Conservation (phyloP, 53 echinoderm and acorn worm genomes). For the Crossaster papposus region DNA sequence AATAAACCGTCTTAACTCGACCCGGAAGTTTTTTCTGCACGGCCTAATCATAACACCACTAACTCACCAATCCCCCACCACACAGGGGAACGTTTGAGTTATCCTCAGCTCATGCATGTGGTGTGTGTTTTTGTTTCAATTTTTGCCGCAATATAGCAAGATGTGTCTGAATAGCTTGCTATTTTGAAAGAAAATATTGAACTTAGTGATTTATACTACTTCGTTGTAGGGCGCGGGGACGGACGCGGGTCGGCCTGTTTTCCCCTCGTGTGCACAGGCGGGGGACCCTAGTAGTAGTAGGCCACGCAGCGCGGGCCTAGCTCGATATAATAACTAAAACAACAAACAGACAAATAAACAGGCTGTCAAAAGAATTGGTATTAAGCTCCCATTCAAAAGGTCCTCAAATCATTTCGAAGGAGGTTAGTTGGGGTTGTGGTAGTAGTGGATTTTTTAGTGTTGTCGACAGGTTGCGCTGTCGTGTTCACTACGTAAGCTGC, state of each 20-base stretch:
- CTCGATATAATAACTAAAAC: conserved; percentile 89
- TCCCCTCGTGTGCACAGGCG: conserved; percentile 32
- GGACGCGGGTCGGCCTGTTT: conserved; percentile 14
- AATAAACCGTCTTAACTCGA: conserved; percentile 45
- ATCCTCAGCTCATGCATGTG: conserved; percentile 50
- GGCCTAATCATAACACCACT: conserved; percentile 46
- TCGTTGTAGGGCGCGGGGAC: conserved; percentile 66
- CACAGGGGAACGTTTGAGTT: not conserved
- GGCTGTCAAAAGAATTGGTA: conserved; percentile 71
- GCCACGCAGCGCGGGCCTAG: conserved; percentile 24
- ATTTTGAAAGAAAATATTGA: conserved; percentile 92
- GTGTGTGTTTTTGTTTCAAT: conserved; percentile 72
- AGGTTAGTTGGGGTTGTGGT: not conserved
- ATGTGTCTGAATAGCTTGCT: conserved; percentile 53
- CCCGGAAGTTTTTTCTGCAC: conserved; percentile 58
- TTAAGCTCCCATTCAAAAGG: conserved; percentile 70
- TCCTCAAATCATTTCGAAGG: conserved; percentile 65
- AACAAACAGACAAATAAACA: conserved; percentile 96
- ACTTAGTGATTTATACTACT: conserved; percentile 87
- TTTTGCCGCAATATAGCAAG: conserved; percentile 54
- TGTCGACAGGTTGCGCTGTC: not conserved
- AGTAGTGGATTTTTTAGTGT: conserved; percentile 12
- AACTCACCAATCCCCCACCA: not conserved
- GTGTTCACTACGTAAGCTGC: not conserved
- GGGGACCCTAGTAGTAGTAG: conserved; percentile 20